Base-by-base conservation (phyloP, 2,113 vertebrate genomes). In the Dicaeum eximium region DNA sequence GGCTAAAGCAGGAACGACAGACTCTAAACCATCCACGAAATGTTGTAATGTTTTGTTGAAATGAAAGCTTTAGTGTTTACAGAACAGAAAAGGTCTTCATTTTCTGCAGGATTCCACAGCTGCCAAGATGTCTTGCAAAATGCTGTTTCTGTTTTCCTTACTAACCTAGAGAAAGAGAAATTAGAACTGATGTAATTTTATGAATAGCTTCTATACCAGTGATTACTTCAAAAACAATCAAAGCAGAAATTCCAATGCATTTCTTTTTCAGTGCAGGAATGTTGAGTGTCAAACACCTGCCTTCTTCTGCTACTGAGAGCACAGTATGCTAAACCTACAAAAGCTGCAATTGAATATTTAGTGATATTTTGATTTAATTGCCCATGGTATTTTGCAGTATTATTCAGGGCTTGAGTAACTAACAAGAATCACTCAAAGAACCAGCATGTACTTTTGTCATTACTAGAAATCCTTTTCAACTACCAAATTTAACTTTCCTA, bases 141-240 rank as follows among this genome's bases (percentile, higher is more conserved):
- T 94, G 88, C 54, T 58, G 94, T 98, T 98, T 97, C 99, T 98
- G 97, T 99, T 99, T 67, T 99, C 99, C 91, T 98, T 99, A 25
- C 98, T 98, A 91, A 99, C 98, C 99, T 99, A 94, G 51, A 88
- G 50, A 83, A 80, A 93, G 62, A 93, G 75, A 86, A 91, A 91
- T 88, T 80, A 95, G 79, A 96, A 95, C 8, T n/a, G 78, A 82
- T 57, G 74, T 89, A 22, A 95, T 72, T 84, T 77, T n/a, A 42
- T 54, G 2, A 93, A 86, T 48, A 80, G 51, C 28, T 64, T 74
- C 71, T 45, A 2, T 27, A 72, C 35, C 45, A 54, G 27, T 40
- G 31, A 57, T 91, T 80, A 84, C 62, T 90, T 77, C 57, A 92
- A 86, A 65, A 71, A 45, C 35, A 88, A 51, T 80, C 71, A 77